Evolutionary conservation across 2,113 vertebrate species (phyloP).

Genomic region (Macaca fascicularis): T2T-MFA8v1.1 NC_088385.1:103289501-103290000

Average conservation of each 20-base stretch:
- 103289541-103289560: too few relatives aligned
- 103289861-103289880: background rate
- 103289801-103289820: background rate
- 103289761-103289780: background rate
- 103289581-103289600: too few relatives aligned
- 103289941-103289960: background rate
- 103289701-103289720: background rate
- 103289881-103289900: background rate
- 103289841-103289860: background rate
- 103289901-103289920: background rate
- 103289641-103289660: too few relatives aligned
- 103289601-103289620: too few relatives aligned
- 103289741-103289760: background rate
- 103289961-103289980: background rate
- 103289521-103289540: too few relatives aligned
- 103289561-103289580: too few relatives aligned
- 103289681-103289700: too few relatives aligned
- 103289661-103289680: too few relatives aligned
- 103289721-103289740: background rate
- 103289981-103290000: background rate
- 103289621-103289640: too few relatives aligned
- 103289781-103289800: background rate
- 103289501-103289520: too few relatives aligned
- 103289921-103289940: background rate
- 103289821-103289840: background rate